Evolutionary conservation across 2,888 invertebrate genomes (phyloP).

Genomic region (Synergus gifuensis): DNA sequence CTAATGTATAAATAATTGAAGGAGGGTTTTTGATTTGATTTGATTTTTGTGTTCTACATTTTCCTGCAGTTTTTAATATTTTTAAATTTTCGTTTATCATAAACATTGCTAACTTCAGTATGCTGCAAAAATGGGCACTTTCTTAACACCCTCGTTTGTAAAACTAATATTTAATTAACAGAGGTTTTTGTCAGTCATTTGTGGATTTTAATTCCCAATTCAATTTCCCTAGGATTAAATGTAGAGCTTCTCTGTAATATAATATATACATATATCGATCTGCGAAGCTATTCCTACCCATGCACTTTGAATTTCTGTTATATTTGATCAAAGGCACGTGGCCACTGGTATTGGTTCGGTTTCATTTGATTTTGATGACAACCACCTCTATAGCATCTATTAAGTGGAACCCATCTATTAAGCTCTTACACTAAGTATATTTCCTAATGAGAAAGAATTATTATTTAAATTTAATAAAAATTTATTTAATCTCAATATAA

Average conservation of each 20-base stretch:
- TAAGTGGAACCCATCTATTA: background rate
- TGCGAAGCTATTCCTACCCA: background rate
- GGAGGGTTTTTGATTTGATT: too few relatives aligned
- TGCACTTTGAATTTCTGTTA: slow-evolving; percentile 17
- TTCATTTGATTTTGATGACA: slow-evolving; percentile 16
- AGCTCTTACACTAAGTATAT: background rate
- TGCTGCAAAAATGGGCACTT: too few relatives aligned
- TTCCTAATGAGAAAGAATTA: background rate
- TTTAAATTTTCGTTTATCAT: too few relatives aligned
- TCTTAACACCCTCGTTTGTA: too few relatives aligned
- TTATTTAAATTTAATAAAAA: background rate
- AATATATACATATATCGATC: slow-evolving; percentile 20
- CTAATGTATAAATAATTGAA: too few relatives aligned
- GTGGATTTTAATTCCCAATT: background rate
- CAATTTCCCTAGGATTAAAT: background rate
- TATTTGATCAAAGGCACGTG: slow-evolving; percentile 7
- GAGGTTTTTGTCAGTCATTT: background rate
- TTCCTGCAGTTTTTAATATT: too few relatives aligned
- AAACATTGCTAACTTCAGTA: too few relatives aligned
- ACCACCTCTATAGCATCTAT: slow-evolving; percentile 3
- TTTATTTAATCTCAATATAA: too few relatives aligned
- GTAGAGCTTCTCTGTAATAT: background rate
- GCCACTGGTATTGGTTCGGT: slow-evolving; percentile 1
- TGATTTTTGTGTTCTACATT: too few relatives aligned
- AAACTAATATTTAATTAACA: too few relatives aligned